Evolutionary conservation across 23 tunicate genomes (phyloP).

Genomic region (Styela clava): DNA sequence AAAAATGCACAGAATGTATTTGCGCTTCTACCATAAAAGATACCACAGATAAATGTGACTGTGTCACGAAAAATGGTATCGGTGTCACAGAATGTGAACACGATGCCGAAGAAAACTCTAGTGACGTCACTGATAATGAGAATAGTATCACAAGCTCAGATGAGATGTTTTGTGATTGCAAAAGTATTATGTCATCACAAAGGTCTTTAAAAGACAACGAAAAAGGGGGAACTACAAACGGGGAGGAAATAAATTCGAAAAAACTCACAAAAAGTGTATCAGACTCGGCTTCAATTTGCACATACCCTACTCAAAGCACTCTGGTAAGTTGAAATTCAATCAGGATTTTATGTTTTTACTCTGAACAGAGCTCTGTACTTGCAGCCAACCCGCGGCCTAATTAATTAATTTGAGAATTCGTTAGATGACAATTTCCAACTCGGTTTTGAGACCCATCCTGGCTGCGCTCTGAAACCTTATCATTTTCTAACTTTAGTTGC

Average conservation of each 20-base stretch:
- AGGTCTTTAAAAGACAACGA: background rate
- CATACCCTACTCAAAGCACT: background rate
- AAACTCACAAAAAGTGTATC: background rate
- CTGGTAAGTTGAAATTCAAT: too few relatives aligned
- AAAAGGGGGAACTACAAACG: background rate
- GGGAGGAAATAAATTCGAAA: background rate
- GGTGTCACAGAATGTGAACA: background rate
- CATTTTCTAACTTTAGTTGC: too few relatives aligned
- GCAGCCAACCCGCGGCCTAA: too few relatives aligned
- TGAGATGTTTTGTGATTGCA: background rate
- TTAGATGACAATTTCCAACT: too few relatives aligned
- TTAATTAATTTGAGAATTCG: too few relatives aligned
- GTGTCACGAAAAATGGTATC: background rate
- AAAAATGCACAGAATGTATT: too few relatives aligned
- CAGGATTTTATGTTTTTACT: too few relatives aligned
- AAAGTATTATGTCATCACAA: background rate
- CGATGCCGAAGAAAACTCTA: background rate
- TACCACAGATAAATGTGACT: background rate
- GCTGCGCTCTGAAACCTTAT: too few relatives aligned
- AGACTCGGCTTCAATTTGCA: background rate
- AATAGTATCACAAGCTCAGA: background rate
- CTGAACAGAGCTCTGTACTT: too few relatives aligned
- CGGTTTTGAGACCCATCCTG: too few relatives aligned
- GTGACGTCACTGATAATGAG: background rate
- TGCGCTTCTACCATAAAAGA: too few relatives aligned